Base-by-base conservation (phyloP, 1,140 invertebrate species). In the Harpegnathos saltator region DNA sequence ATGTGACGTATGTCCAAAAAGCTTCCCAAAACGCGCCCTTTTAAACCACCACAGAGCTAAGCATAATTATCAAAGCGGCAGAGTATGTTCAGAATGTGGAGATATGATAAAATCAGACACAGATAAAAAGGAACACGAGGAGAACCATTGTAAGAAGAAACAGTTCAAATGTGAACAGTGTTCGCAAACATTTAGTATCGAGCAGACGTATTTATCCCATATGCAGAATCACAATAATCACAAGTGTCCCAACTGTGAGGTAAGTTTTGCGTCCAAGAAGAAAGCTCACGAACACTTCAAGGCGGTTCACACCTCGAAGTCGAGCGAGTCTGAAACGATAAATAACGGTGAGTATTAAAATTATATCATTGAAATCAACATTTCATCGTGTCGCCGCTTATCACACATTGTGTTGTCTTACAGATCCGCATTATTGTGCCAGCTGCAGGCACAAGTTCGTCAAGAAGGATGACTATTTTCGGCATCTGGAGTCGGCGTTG, bases 141-240 rank as follows among this genome's bases (percentile, higher is more conserved):
- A 91, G 62, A 85, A 91, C 54, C 90, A 94, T 59, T 91, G 92
- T 54, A 73, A 85, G 22, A 90, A 91, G 15, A 93, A 91, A 61
- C 85, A 87, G 24, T 94, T 91, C 72, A 91, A 91, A 66, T 94
- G 93, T 52, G 85, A 89, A 3, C 89, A 85, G 78, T 94, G 93
- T 83, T 90, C 84, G 0, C 90, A 93, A 72, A 89, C 88, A 17
- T 94, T 94, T 78, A 90, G 89, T 7, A 90, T 92, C 15, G 87
- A 93, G 44, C 92, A 93, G 61, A 93, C 93, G 56, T 94, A 93
- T 86, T 71, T 92, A 7, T 86, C 89, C 29, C 93, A 94, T 78
- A 91, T 94, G 38, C 89, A 93, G 61, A 92, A 93, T 85, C 93
- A 94, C 74, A 88, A 93, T 72, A 92, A 90, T 68, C 90, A 93